phyloP scores from a whole-genome alignment of 2,888 invertebrate genomes.

The Chymomyza fuscimana region DNA sequence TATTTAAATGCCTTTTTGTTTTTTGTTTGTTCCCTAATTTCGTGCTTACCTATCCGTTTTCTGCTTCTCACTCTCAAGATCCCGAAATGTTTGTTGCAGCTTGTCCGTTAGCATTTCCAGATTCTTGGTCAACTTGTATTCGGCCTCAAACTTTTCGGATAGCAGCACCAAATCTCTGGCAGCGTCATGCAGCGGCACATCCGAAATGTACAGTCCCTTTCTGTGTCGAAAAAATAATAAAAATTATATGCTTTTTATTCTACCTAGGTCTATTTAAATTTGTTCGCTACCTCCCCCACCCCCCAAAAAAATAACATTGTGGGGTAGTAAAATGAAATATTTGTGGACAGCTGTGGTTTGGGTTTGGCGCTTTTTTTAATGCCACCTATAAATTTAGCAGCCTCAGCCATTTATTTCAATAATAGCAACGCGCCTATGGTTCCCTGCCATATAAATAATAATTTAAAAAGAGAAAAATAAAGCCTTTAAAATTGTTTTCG shows the following conservation, averaged over 20 bases:
- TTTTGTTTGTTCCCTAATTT: neutral
- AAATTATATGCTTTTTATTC: slow-evolving; percentile 57
- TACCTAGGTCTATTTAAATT: slow-evolving; percentile 53
- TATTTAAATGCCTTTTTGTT: slow-evolving; percentile 29
- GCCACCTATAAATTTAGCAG: slow-evolving; percentile 63
- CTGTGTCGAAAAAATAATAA: slow-evolving; percentile 79
- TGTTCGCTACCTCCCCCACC: slow-evolving; percentile 20
- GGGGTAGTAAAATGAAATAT: slow-evolving; percentile 33
- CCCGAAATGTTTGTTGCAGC: slow-evolving; percentile 95
- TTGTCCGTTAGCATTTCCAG: slow-evolving; percentile 96
- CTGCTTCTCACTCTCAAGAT: slow-evolving; percentile 95
- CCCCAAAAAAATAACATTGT: slow-evolving; percentile 14
- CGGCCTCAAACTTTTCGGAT: slow-evolving; percentile 98
- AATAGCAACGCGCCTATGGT: neutral
- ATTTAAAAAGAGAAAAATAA: neutral
- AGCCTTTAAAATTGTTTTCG: neutral
- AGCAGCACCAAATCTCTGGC: slow-evolving; percentile 96
- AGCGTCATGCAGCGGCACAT: slow-evolving; percentile 97
- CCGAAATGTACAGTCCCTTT: slow-evolving; percentile 94
- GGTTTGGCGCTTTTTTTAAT: slow-evolving; percentile 50
- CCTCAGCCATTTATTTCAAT: slow-evolving; percentile 58
- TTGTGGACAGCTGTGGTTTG: neutral
- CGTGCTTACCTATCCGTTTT: slow-evolving; percentile 92
- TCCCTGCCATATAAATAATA: neutral
- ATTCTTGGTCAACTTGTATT: slow-evolving; percentile 96